phyloP scores from a whole-genome alignment of 2,888 invertebrate genomes.

The Mongoloraphidia duomilia region DNA sequence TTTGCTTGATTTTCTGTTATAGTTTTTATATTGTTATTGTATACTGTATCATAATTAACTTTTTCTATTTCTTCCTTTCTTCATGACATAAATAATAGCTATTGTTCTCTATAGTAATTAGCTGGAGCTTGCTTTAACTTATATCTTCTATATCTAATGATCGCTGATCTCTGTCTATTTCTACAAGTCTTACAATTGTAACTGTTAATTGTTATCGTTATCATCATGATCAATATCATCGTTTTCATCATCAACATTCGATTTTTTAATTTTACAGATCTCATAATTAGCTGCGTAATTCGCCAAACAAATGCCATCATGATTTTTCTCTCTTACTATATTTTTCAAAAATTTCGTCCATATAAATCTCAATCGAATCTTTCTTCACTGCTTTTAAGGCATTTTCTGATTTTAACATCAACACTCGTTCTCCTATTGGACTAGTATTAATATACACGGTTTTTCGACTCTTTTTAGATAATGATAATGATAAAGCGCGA shows the following conservation, averaged over 20 bases:
- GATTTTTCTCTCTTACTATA: not conserved
- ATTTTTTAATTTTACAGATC: slow-evolving; percentile 1
- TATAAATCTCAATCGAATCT: slow-evolving; percentile 10
- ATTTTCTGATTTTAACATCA: slow-evolving; percentile 10
- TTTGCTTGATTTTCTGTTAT: slow-evolving; percentile 6
- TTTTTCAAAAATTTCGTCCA: slow-evolving; percentile 6
- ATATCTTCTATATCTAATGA: slow-evolving; percentile 9
- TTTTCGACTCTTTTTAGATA: slow-evolving; percentile 12
- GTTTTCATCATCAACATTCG: slow-evolving; percentile 5
- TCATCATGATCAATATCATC: not conserved
- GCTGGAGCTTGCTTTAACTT: slow-evolving; percentile 7
- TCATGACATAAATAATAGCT: slow-evolving; percentile 9
- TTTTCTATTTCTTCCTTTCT: slow-evolving; percentile 9
- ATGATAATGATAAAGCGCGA: slow-evolving; percentile 13
- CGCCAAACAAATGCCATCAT: slow-evolving; percentile 10
- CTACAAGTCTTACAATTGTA: not conserved
- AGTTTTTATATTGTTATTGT: slow-evolving; percentile 3
- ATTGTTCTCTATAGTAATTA: slow-evolving; percentile 9
- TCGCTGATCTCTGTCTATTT: slow-evolving; percentile 7
- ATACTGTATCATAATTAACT: slow-evolving; percentile 6
- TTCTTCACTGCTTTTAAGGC: slow-evolving; percentile 3
- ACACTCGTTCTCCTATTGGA: slow-evolving; percentile 9
- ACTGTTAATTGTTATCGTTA: not conserved
- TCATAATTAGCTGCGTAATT: slow-evolving; percentile 11
- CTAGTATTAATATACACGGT: slow-evolving; percentile 13